A percentile compares a stretch with the other conserved stretches of the same genome.
These are phyloP conservation scores for Gymnodraco acuticeps DNA, from an alignment of 2,797 vertebrate species.

Conservation along the genomic window DNA sequence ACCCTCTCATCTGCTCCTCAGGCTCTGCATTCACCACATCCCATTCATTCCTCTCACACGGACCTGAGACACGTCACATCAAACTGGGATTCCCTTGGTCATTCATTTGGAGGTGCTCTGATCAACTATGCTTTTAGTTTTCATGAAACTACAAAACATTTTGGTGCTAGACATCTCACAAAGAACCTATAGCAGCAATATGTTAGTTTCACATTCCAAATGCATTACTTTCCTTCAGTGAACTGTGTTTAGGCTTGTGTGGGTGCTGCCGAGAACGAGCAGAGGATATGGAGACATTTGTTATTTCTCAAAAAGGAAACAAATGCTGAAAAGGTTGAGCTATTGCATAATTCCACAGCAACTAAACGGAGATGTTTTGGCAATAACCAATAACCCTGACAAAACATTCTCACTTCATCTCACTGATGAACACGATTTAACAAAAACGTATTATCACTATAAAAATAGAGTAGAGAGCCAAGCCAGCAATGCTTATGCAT, in stretches of 20 bases:
- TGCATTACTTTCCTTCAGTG: too few relatives aligned
- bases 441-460: not conserved
- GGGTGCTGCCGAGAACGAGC: not conserved
- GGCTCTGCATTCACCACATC: conserved; percentile 58
- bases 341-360: not conserved
- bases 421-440: not conserved
- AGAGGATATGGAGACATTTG: conserved; percentile 7
- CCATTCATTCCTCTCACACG: conserved; percentile 48
- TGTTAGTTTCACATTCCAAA: too few relatives aligned
- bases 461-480: not conserved
- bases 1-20: conserved; percentile 47
- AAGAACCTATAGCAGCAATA: too few relatives aligned
- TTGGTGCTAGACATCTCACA: not conserved
- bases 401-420: not conserved
- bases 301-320: not conserved
- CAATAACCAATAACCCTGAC: not conserved
- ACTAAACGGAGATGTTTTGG: not conserved
- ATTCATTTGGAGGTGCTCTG: not conserved
- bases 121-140: not conserved
- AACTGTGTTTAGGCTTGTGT: not conserved
- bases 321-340: not conserved
- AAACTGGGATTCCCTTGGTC: conserved; percentile 13
- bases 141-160: not conserved
- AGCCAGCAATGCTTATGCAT: not conserved
- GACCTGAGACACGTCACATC: conserved; percentile 18